phyloP scores from a whole-genome alignment of 1,140 invertebrate genomes.

The Aplysia californica region DNA sequence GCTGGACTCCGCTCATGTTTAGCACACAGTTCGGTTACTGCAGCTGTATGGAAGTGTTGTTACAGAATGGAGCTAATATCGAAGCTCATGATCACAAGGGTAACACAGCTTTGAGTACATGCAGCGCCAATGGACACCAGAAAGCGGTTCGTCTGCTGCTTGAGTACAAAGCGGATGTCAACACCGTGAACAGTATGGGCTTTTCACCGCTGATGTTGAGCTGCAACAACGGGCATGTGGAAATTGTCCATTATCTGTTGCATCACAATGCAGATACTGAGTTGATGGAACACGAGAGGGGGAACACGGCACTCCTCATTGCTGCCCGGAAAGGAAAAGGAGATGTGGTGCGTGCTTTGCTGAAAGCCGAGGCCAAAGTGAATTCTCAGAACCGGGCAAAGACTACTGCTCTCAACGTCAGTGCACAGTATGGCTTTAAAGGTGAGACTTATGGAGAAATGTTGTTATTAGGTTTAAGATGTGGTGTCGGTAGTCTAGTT shows the following conservation, averaged over 20 bases:
- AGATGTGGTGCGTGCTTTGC: conserved; percentile 8
- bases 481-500: no score
- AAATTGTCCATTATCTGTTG: background rate
- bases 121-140: conserved; percentile 8
- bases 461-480: no score
- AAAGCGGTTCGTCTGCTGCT: conserved; percentile 8
- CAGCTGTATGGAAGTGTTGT: conserved; percentile 6
- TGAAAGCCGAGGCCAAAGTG: conserved; percentile 21
- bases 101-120: conserved; percentile 2
- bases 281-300: conserved; percentile 9
- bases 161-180: background rate
- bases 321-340: conserved; percentile 20
- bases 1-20: conserved; percentile 9
- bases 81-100: conserved; percentile 8
- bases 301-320: conserved; percentile 25
- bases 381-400: conserved; percentile 17
- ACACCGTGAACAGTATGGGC: background rate
- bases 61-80: background rate
- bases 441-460: no score
- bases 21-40: background rate
- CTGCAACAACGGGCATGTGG: background rate
- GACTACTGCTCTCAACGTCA: conserved; percentile 15
- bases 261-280: background rate
- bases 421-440: background rate
- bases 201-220: background rate